A percentile compares a stretch with the other conserved stretches of the same genome.
These are phyloP conservation scores for Galerucella nymphaeae DNA, from an alignment of 2,888 invertebrate genomes.

Conservation along the genomic window DNA sequence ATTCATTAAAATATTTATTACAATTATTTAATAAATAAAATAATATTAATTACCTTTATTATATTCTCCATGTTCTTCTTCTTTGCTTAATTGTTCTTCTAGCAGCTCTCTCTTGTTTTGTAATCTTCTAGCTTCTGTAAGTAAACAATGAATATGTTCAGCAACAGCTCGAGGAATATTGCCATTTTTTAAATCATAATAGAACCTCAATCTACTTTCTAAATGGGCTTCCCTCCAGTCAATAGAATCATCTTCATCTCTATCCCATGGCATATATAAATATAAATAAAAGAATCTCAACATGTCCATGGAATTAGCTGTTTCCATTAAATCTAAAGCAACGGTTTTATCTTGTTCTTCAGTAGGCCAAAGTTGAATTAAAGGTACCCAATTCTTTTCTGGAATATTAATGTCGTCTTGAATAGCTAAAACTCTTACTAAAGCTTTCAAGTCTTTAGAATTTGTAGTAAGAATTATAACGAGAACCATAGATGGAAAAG, in stretches of 20 bases:
- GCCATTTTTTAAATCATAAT: constrained; percentile 70
- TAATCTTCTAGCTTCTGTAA: constrained; percentile 69
- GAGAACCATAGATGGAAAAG: constrained; percentile 74
- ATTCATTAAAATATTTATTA: constrained; percentile 46
- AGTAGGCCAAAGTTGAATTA: constrained; percentile 75
- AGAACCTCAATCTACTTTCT: constrained; percentile 62
- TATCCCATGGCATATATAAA: constrained; percentile 79
- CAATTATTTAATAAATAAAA: constrained; percentile 31
- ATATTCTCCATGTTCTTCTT: constrained; percentile 45
- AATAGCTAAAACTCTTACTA: constrained; percentile 72
- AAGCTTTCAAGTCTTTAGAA: constrained; percentile 68
- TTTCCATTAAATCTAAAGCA: constrained; percentile 70
- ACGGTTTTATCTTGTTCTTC: constrained; percentile 69
- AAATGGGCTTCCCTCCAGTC: constrained; percentile 71
- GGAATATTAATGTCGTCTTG: constrained; percentile 74
- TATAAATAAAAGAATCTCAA: constrained; percentile 75
- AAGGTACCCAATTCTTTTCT: constrained; percentile 70
- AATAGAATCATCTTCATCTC: constrained; percentile 71
- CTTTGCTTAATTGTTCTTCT: constrained; percentile 61
- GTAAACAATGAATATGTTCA: constrained; percentile 67
- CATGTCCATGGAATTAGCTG: constrained; percentile 74
- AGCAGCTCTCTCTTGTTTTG: constrained; percentile 65
- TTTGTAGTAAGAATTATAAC: constrained; percentile 71
- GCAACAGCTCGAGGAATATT: constrained; percentile 66
- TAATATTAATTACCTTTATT: constrained; percentile 32